These are phyloP conservation scores for Pao palembangensis DNA, from an alignment of 2,113 vertebrate species.

Conservation along the genomic window DNA sequence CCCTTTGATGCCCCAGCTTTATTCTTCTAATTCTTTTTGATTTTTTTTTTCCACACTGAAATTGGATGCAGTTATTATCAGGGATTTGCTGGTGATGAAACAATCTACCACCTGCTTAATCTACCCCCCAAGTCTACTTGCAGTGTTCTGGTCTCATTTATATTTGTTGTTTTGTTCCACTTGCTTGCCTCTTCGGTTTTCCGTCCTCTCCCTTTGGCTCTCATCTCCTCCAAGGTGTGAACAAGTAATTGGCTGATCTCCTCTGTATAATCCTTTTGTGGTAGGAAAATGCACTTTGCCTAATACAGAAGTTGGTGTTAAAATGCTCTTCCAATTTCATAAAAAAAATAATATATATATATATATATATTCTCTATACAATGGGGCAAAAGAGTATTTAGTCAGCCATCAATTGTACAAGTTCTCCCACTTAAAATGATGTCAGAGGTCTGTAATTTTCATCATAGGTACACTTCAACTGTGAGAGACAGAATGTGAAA, in stretches of 20 bases:
- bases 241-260: constrained; percentile 47
- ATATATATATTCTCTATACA: too few species aligned
- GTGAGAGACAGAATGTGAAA: too few species aligned
- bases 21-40: constrained; percentile 61
- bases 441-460: too few species aligned
- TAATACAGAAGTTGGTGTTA: constrained; percentile 13
- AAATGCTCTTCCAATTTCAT: constrained; percentile 1
- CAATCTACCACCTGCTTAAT: constrained; percentile 55
- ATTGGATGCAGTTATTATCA: constrained; percentile 66
- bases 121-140: constrained; percentile 45
- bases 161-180: constrained; percentile 15
- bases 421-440: too few species aligned
- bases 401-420: too few species aligned
- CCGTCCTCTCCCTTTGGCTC: constrained; percentile 17
- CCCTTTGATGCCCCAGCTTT: constrained; percentile 60
- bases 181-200: constrained; percentile 3
- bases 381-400: too few species aligned
- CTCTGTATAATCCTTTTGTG: constrained; percentile 39
- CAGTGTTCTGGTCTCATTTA: constrained; percentile 41
- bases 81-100: constrained; percentile 63
- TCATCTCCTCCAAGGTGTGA: constrained; percentile 45
- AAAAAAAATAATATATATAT: too few species aligned
- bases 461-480: too few species aligned
- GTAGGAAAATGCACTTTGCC: constrained; percentile 20
- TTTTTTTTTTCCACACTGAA: constrained; percentile 61